A percentile compares a stretch with the other conserved stretches of the same genome.
phyloP scores from a whole-genome alignment of 2,797 vertebrate species.

The Ctenochaetus hawaiiensis region DNA sequence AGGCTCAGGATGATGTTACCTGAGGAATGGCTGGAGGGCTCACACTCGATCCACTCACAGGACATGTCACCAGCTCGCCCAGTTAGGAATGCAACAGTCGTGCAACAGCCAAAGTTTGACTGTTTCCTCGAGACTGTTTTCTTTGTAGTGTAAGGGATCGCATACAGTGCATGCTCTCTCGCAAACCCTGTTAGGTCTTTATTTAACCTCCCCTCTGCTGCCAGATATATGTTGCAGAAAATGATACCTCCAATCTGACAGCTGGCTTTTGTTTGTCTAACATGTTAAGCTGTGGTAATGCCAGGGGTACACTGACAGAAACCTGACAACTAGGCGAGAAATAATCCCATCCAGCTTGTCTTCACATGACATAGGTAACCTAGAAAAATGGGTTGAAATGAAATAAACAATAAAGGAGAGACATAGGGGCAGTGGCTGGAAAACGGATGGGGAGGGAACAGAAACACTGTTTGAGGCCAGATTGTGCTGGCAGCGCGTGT shows the following conservation, averaged over 20 bases:
- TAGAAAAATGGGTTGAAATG: neutral
- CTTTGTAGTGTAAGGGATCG: conserved; percentile 27
- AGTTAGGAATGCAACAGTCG: conserved; percentile 56
- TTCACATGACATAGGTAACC: neutral
- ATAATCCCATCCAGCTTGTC: conserved; percentile 54
- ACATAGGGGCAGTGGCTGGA: neutral
- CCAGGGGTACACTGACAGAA: conserved; percentile 49
- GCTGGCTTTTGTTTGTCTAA: conserved; percentile 61
- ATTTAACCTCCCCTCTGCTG: conserved; percentile 46
- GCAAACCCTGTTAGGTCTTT: conserved; percentile 44
- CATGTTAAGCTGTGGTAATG: conserved; percentile 56
- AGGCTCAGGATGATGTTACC: conserved; percentile 73
- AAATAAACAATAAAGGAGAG: conserved; percentile 12
- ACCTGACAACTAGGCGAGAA: conserved; percentile 27
- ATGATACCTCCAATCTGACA: conserved; percentile 45
- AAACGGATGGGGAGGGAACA: neutral
- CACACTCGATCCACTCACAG: conserved; percentile 56
- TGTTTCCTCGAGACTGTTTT: conserved; percentile 59
- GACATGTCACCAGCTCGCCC: conserved; percentile 64
- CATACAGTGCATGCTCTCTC: conserved; percentile 24
- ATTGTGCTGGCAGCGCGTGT: conserved; percentile 44
- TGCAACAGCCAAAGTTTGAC: conserved; percentile 29
- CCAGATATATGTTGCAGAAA: conserved; percentile 45
- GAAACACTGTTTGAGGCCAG: conserved; percentile 19
- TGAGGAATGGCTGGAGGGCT: conserved; percentile 70